These are phyloP conservation scores for Acanthopleura granulata DNA, from an alignment of 2,888 invertebrate species.

Conservation along the genomic window DNA sequence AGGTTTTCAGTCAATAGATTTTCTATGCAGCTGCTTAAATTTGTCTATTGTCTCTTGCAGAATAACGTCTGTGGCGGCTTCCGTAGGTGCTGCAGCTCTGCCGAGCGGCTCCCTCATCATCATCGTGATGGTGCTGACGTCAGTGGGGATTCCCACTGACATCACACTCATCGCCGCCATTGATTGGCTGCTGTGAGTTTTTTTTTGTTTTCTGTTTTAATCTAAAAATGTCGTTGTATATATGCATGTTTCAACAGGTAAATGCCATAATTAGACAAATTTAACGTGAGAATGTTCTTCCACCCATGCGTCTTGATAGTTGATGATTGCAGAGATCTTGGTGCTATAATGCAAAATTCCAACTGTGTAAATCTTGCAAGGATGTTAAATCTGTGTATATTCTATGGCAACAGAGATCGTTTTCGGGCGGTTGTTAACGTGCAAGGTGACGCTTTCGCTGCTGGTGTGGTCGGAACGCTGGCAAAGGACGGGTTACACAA, in stretches of 20 bases:
- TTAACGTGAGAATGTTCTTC: too few relatives aligned
- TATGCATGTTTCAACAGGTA: too few relatives aligned
- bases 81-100: slow-evolving; percentile 89
- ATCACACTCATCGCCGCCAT: slow-evolving; percentile 87
- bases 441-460: slow-evolving; percentile 92
- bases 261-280: too few relatives aligned
- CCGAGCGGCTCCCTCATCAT: slow-evolving; percentile 88
- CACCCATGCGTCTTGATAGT: too few relatives aligned
- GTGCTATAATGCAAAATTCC: too few relatives aligned
- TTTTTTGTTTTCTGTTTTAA: not conserved
- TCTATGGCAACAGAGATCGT: slow-evolving; percentile 67
- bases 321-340: too few relatives aligned
- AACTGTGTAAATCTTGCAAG: too few relatives aligned
- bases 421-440: slow-evolving; percentile 86
- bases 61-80: slow-evolving; percentile 86
- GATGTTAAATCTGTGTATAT: not conserved
- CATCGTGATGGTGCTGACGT: slow-evolving; percentile 83
- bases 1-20: too few relatives aligned
- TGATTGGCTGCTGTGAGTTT: slow-evolving; percentile 90
- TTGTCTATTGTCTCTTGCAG: slow-evolving; percentile 67
- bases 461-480: slow-evolving; percentile 87
- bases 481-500: slow-evolving; percentile 28
- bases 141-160: slow-evolving; percentile 86
- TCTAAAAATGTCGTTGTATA: too few relatives aligned
- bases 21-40: too few relatives aligned